Evolutionary conservation across 2,888 invertebrate species (phyloP).

Genomic region (Microctonus hyperodae): DNA sequence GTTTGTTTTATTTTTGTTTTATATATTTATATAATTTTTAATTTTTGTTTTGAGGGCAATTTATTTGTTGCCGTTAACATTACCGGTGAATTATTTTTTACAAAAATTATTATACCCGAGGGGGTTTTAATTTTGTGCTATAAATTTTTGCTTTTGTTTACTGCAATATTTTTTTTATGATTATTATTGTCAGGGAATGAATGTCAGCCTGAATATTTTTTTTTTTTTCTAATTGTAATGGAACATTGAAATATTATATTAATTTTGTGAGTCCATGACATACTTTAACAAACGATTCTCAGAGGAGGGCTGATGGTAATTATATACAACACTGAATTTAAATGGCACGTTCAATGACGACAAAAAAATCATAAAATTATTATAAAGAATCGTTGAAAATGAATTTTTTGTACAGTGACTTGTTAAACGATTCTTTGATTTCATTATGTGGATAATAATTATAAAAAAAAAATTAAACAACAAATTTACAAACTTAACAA

Average conservation of each 20-base stretch:
- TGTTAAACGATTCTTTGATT: constrained; percentile 27
- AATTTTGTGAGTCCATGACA: neutral
- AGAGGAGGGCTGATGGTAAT: constrained; percentile 5
- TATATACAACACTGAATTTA: constrained; percentile 56
- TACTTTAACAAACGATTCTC: constrained; percentile 31
- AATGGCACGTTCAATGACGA: constrained; percentile 57
- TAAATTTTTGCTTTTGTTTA: constrained; percentile 24
- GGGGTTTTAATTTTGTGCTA: constrained; percentile 5
- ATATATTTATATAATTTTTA: constrained; percentile 36
- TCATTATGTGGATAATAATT: constrained; percentile 7
- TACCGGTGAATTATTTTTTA: neutral
- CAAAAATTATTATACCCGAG: neutral
- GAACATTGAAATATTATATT: neutral
- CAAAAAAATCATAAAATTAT: constrained; percentile 18
- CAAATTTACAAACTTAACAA: constrained; percentile 56
- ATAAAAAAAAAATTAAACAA: constrained; percentile 40
- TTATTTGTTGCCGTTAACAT: neutral
- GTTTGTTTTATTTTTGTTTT: constrained; percentile 32
- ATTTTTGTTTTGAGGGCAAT: neutral
- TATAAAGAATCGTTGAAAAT: constrained; percentile 40
- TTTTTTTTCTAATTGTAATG: neutral
- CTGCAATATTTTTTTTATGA: constrained; percentile 27
- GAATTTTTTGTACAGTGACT: constrained; percentile 57
- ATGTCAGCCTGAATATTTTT: constrained; percentile 35
- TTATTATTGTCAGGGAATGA: constrained; percentile 54